Conservation (phyloP, 1,140 invertebrate species). For the Vanessa atalanta region DNA sequence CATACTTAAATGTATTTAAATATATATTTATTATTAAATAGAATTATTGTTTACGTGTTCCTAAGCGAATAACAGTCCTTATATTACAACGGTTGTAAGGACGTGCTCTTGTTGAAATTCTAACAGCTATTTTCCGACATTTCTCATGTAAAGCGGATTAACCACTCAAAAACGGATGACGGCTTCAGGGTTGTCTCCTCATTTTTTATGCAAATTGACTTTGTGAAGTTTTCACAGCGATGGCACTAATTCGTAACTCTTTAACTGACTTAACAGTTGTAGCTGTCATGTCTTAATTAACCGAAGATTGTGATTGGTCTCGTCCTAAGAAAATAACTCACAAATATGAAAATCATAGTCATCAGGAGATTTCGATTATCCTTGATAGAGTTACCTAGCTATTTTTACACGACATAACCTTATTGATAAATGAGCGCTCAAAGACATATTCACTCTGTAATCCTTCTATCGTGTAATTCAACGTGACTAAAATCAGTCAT, state of each 20-base stretch:
- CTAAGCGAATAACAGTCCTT: background rate
- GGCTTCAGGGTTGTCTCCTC: constrained; percentile 37
- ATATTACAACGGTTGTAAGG: background rate
- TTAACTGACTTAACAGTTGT: constrained; percentile 48
- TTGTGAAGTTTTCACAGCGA: constrained; percentile 40
- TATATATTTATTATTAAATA: no score
- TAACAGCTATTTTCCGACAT: constrained; percentile 41
- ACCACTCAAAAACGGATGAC: constrained; percentile 40
- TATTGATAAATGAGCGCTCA: no score
- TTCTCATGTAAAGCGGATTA: constrained; percentile 52
- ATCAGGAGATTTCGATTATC: no score
- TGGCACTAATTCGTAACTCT: constrained; percentile 41
- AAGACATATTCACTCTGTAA: no score
- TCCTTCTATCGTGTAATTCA: no score
- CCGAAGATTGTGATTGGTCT: background rate
- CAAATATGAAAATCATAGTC: background rate
- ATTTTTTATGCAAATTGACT: constrained; percentile 53
- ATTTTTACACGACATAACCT: no score
- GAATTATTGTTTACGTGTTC: background rate
- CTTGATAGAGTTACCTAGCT: no score
- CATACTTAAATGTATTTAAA: no score
- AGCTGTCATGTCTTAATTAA: constrained; percentile 8
- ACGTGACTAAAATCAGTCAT: no score
- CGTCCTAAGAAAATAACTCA: background rate
- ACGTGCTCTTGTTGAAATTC: constrained; percentile 22